Base-by-base conservation (phyloP, 2,797 vertebrate species). In the Nannoperca obscura region DNA sequence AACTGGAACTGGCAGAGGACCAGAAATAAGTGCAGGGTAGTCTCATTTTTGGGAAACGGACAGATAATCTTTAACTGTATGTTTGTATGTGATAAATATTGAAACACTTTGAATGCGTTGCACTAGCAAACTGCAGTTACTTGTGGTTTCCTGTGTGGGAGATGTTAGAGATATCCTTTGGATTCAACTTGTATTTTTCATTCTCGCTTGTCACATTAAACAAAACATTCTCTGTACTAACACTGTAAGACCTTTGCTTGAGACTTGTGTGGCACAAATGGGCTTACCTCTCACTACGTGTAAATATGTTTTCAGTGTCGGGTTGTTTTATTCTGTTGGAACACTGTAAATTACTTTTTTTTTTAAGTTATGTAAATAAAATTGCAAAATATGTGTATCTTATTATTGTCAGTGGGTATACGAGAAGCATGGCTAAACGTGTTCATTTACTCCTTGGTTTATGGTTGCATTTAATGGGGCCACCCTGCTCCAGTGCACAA, bases 301-400 rank as follows among this genome's bases (percentile, higher is more conserved):
- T 87, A 86, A 77, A 88, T 86, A 73, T 81, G 36, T 80, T 69
- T 46, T 84, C 44, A 38, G 34, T 57, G 61, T 62, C 32, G 9
- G 60, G 70, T 65, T 12, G 32, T 68, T 62, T 71, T 17, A 62
- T 68, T 83, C 49, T 69, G 64, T 80, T 86, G 30, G 14, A 82
- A 77, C 66, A 78, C 80, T 88, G 86, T 87, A 85, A 82, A 90
- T 81, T 0, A 40, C 19, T 22, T 69, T 81, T 81, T 83, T 27
- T 87, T 83, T 87, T 85, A 85, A 88, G 75, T 86, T 75, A 78
- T 90, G 80, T 79, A 78, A 92, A 90, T 93, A 91, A 91, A 94
- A 80, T 38, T 55, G 59, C 78, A 32, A 78, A 83, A 77, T 81
- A 58, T 47, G 32, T 75, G 65, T 30, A 17, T 72, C 1, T 62